phyloP scores from a whole-genome alignment of 2,113 vertebrate genomes.

The Gambusia holbrooki region DNA sequence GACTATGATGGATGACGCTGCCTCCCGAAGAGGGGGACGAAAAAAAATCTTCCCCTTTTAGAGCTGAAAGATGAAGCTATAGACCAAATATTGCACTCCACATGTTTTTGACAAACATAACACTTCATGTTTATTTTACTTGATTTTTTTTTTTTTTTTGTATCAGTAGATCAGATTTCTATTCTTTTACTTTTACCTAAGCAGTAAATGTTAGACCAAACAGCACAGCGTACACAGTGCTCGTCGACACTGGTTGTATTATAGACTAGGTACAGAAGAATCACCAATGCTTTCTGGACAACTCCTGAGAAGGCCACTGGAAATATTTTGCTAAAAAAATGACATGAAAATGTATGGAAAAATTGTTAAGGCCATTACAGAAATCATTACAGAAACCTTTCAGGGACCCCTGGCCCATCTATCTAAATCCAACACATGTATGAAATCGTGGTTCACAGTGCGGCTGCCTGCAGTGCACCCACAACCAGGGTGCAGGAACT shows the following conservation, averaged over 20 bases:
- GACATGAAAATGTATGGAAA: not conserved
- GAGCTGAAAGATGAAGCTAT: constrained; percentile 20
- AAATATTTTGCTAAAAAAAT: not conserved
- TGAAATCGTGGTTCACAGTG: not conserved
- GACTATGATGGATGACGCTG: constrained; percentile 82
- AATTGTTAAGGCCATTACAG: not conserved
- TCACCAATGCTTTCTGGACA: not conserved
- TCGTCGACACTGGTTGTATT: not conserved
- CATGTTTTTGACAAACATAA: constrained; percentile 1
- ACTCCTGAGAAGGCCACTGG: not conserved
- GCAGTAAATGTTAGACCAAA: not conserved
- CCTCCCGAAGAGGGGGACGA: constrained; percentile 57
- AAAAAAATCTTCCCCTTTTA: constrained; percentile 48
- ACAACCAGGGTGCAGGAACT: not conserved
- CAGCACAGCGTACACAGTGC: not conserved
- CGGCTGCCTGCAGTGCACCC: not conserved
- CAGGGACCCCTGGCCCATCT: no score
- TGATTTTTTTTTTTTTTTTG: not conserved
- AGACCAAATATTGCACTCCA: constrained; percentile 21
- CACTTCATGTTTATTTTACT: not conserved
- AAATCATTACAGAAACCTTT: not conserved
- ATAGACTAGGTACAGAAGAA: no score
- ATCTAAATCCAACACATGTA: not conserved
- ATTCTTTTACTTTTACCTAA: not conserved
- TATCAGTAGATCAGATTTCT: not conserved